Base-by-base conservation (phyloP, 1,140 invertebrate species). In the Drosophila truncata region DNA sequence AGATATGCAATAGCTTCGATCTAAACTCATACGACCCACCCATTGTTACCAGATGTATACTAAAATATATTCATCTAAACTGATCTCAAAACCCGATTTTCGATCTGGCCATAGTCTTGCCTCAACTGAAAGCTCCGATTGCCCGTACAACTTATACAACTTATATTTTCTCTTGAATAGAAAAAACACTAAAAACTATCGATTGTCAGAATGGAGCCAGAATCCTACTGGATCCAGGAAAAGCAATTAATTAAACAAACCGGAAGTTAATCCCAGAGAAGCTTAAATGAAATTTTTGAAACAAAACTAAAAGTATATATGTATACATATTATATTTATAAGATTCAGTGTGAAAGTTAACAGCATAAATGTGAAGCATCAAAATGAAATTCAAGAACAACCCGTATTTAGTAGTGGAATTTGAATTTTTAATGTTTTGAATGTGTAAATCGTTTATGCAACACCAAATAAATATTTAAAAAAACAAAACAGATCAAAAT, bases 321-420 rank as follows among this genome's bases (percentile, higher is more conserved):
- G 49, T 85, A 85, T 49, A 80, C 70, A 79, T 72, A 73, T 67
- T 62, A 44, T 70, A 70, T 39, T 49, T 31, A 55, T 61, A 74
- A 73, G 71, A 73, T 59, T 85, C 84, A 85, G 82, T 86, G 82
- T 85, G 82, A 85, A 84, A 85, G 82, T 85, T 85, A 85, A 85
- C 82, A 85, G 82, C 82, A 85, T 84, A 72, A 85, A 81, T 85
- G 82, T 81, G 67, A 69, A 69, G 57, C 78, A 81, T 69, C 42
- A 61, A 80, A 62, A 61, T 79, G 57, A 55, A 83, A 75, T 73
- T 73, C 61, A 67, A 74, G 23, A 73, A 52, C 35, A 71, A 70
- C 58, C 20, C 55, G 54, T 50, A 75, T 33, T 73, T 57, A 80
- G 52, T 73, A 80, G 61, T 39, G 35, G 16, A 66, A 63, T 66